Percentiles rank a stretch among this genome's conserved stretches.
phyloP scores from a whole-genome alignment of 1,140 invertebrate species.

The Ceratosolen solmsi region DNA sequence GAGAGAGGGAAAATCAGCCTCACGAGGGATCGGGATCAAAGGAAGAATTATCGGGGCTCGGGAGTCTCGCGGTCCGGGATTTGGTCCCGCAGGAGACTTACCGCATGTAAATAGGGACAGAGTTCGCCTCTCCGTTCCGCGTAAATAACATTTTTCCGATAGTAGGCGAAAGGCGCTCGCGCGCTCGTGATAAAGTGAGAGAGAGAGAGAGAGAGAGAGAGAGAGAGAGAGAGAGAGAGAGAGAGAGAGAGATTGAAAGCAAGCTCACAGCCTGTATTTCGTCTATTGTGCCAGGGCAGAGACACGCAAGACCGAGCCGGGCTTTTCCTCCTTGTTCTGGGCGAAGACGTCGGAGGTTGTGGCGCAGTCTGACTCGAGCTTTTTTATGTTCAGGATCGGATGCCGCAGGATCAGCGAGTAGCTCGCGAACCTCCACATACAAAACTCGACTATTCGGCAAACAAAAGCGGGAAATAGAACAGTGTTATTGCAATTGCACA shows the following conservation, averaged over 20 bases:
- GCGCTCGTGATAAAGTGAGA: constrained; percentile 5
- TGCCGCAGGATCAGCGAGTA: background rate
- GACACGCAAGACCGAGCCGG: background rate
- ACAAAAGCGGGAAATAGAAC: background rate
- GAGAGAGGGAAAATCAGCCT: constrained; percentile 52
- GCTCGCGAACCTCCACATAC: background rate
- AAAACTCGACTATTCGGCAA: background rate
- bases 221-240: constrained; percentile 13
- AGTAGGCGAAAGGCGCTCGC: constrained; percentile 49
- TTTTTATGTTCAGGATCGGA: background rate
- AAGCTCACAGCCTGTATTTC: constrained; percentile 20
- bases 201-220: background rate
- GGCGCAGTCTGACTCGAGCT: background rate
- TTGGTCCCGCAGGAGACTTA: constrained; percentile 74
- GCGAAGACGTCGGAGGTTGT: background rate
- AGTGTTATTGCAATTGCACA: background rate
- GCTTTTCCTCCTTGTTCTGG: constrained; percentile 49
- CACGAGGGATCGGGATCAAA: constrained; percentile 72
- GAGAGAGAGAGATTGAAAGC: background rate
- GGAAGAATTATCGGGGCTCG: constrained; percentile 74
- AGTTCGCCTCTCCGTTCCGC: constrained; percentile 64
- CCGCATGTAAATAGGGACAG: constrained; percentile 74
- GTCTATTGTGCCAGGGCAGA: constrained; percentile 31
- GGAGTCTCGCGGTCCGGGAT: constrained; percentile 68
- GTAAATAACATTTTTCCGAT: constrained; percentile 74